Base-by-base conservation (phyloP, 2,888 invertebrate species). In the Drosophila sordidapex region DNA sequence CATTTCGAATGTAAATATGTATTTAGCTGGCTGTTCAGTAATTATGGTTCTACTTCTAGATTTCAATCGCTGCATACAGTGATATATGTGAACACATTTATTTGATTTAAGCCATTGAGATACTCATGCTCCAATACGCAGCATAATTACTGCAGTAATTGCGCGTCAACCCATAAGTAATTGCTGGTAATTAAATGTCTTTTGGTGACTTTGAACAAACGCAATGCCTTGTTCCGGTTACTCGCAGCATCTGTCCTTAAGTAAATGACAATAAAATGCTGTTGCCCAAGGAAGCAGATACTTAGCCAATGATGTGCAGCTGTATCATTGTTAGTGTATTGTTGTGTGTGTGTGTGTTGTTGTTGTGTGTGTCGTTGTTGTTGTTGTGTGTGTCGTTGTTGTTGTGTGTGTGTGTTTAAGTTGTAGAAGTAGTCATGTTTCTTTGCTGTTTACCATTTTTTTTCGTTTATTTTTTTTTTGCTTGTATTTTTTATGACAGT, bases 251-350 rank as follows among this genome's bases (percentile, higher is more conserved):
- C 33, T 49, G 15, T 31, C 36, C 29, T 21, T 8, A 40, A 53
- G 40, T 21, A 36, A 68, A 29, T 43, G 31, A 36, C 60, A 59
- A 65, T 61, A 51, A 53, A 75, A 74, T 59, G 59, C 43, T 54
- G 31, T 57, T 61, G 57, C 27, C 31, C 18, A 56, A 46, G 52
- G 52, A 40, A 65, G 53, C 31, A 65, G 52, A 67, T 75, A 70
- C 76, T 78, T 71, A 60, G 64, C 64, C 64, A 70, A 70, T 70
- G 62, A 75, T 48, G 67, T 62, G 76, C 70, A 79, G 76, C 61
- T 51, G 65, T 33, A 66, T 35, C 53, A 54, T 59, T 64, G 48
- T 68, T 5, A 31, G 40, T 35, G 29, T 21, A 21, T 21, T 46
- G 4, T 21, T 43, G 15, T 36, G 33, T 18, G 31, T 31, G 31